Evolutionary conservation across 2,888 invertebrate species (phyloP).

Genomic region (Neoitamus cyanurus): DNA sequence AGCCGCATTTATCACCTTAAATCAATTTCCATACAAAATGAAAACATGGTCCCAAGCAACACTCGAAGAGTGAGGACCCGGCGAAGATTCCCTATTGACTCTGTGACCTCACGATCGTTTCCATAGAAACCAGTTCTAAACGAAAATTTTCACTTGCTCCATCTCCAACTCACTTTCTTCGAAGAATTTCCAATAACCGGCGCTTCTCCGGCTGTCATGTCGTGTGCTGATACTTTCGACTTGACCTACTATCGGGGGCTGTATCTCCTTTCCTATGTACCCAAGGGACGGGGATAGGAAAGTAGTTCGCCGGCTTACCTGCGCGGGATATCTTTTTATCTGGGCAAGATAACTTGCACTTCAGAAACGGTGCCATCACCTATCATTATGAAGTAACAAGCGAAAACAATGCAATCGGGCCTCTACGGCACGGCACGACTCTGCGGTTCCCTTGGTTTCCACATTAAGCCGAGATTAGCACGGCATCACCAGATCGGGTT

Average conservation of each 20-base stretch:
- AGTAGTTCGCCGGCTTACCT: not conserved
- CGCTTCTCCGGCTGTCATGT: constrained; percentile 31
- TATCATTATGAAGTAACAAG: constrained; percentile 27
- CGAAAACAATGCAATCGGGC: constrained; percentile 1
- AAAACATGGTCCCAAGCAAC: not conserved
- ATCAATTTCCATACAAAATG: not conserved
- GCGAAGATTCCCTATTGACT: not conserved
- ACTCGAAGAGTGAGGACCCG: not conserved
- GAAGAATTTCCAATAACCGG: constrained; percentile 45
- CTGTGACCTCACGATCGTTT: not conserved
- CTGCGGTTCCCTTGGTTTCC: not conserved
- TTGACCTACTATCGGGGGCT: constrained; percentile 47
- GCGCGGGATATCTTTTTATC: not conserved
- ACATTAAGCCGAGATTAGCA: not conserved
- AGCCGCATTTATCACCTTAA: not conserved
- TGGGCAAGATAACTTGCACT: not conserved
- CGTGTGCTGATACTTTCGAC: constrained; percentile 48
- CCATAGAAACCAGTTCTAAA: constrained; percentile 33
- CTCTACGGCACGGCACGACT: not conserved
- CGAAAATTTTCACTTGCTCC: constrained; percentile 45
- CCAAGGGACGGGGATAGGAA: not conserved
- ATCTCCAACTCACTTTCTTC: constrained; percentile 46
- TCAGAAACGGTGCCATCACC: constrained; percentile 17
- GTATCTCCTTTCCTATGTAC: not conserved
- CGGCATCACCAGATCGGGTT: not conserved